Conservation (phyloP, 2,113 vertebrate genomes). For the Aramus guarauna region DNA sequence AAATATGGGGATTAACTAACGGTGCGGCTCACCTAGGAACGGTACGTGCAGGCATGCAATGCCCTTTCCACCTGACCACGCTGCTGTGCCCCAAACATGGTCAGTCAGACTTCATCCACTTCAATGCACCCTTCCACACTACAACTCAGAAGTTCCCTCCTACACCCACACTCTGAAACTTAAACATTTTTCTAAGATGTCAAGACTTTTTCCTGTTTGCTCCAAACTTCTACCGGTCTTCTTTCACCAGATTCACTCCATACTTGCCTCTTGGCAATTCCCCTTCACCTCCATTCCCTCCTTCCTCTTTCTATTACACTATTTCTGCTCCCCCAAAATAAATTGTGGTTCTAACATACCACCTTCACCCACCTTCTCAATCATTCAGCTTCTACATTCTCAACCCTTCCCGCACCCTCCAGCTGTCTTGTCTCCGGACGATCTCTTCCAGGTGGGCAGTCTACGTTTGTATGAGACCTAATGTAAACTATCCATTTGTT, state of each 20-base stretch:
- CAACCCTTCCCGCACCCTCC: not conserved
- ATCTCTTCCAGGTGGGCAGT: not conserved
- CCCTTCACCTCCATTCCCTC: not conserved
- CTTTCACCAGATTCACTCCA: not conserved
- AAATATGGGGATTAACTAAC: not conserved
- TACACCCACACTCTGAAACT: not conserved
- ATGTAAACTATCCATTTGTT: not conserved
- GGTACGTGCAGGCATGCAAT: not conserved
- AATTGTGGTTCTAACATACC: not conserved
- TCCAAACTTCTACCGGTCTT: not conserved
- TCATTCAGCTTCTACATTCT: not conserved
- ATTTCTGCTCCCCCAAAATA: not conserved
- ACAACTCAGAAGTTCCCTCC: not conserved
- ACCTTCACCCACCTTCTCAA: not conserved
- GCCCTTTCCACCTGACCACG: not conserved
- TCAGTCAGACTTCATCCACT: not conserved
- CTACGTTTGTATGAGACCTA: not conserved
- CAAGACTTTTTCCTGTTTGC: not conserved
- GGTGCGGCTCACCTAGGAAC: not conserved
- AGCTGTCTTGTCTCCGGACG: not conserved
- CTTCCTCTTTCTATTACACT: not conserved
- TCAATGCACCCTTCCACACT: not conserved
- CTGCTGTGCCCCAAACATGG: fast-evolving
- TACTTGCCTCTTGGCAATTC: not conserved
- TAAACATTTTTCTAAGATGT: not conserved